Conservation (phyloP, 2,888 invertebrate species). For the Andrena trimmerana region DNA sequence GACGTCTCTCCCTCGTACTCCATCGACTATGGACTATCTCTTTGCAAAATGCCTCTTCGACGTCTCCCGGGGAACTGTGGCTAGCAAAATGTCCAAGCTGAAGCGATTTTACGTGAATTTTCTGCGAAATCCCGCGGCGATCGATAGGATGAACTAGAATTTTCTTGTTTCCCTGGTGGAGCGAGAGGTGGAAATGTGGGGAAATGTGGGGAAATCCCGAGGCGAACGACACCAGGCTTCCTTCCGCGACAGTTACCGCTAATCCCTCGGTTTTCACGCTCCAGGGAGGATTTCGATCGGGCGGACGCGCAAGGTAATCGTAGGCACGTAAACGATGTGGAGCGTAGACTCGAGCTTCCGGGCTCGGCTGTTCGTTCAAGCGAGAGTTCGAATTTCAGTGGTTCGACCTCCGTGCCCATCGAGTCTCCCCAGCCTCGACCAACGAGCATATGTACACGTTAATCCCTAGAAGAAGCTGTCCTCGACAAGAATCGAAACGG, state of each 20-base stretch:
- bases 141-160: no score
- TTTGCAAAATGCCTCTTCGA: background rate
- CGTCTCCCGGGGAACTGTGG: background rate
- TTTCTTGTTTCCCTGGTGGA: background rate
- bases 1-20: background rate
- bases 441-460: no score
- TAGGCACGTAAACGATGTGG: conserved; percentile 44
- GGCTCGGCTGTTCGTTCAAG: conserved; percentile 32
- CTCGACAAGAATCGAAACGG: conserved; percentile 5
- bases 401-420: background rate
- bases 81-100: background rate
- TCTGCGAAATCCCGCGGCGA: background rate
- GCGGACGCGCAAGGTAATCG: conserved; percentile 51
- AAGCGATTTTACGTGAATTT: no score
- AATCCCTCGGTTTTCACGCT: conserved; percentile 63
- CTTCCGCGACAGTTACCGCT: conserved; percentile 41
- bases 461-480: background rate
- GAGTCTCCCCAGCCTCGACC: background rate
- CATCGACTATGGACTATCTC: background rate
- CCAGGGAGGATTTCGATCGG: conserved; percentile 47
- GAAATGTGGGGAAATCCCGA: background rate
- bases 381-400: conserved; percentile 27
- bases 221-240: conserved; percentile 31
- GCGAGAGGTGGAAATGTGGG: background rate
- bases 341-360: background rate